A percentile compares a stretch with the other conserved stretches of the same genome.
Evolutionary conservation across 2,888 invertebrate genomes (phyloP).

Genomic region (Gerosis bhagava): DNA sequence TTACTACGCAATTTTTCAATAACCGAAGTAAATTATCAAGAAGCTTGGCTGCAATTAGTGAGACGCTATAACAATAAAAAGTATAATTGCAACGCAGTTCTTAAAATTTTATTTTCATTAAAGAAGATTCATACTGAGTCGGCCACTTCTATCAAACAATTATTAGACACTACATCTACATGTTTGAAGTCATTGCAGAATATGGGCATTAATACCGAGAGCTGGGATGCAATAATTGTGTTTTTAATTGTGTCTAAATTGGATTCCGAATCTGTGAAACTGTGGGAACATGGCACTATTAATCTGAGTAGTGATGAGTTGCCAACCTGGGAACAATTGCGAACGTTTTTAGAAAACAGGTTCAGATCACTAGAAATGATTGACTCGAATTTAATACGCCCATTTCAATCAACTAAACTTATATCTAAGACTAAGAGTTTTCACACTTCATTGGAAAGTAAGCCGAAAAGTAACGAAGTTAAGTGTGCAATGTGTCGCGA

Average conservation of each 20-base stretch:
- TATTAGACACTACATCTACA: not conserved
- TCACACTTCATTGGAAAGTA: constrained; percentile 15
- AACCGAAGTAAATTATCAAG: constrained; percentile 31
- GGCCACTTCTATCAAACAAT: not conserved
- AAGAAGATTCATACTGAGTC: constrained; percentile 2
- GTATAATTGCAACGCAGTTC: constrained; percentile 26
- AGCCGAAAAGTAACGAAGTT: not conserved
- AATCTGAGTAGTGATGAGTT: not conserved
- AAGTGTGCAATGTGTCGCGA: constrained; percentile 23
- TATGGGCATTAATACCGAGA: constrained; percentile 22
- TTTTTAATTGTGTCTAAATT: constrained; percentile 30
- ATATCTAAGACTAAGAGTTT: constrained; percentile 20
- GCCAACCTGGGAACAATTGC: constrained; percentile 1
- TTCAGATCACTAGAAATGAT: constrained; percentile 27
- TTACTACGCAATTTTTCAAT: constrained; percentile 23
- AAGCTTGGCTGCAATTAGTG: constrained; percentile 29
- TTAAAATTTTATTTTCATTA: not conserved
- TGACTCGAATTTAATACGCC: constrained; percentile 3
- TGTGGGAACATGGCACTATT: constrained; percentile 28
- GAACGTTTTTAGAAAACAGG: constrained; percentile 22
- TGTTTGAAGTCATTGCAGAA: constrained; percentile 31
- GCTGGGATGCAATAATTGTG: constrained; percentile 30
- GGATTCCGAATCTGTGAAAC: constrained; percentile 25
- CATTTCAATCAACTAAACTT: not conserved
- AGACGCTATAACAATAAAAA: constrained; percentile 30